Conservation (phyloP, 2,888 invertebrate genomes). For the Lasioglossum oenotherae region DNA sequence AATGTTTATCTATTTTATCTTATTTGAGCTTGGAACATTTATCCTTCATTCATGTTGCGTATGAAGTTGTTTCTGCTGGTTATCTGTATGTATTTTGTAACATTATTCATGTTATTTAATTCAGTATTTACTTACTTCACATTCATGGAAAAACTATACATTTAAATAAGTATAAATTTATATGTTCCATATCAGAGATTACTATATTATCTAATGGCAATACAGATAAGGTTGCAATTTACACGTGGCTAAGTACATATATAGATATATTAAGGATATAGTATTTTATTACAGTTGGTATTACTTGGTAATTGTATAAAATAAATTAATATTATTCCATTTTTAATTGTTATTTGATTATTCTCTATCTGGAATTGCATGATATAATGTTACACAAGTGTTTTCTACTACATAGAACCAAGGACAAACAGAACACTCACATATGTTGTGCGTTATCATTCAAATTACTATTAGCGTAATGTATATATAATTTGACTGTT, state of each 20-base stretch:
- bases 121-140: background rate
- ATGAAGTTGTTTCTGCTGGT: background rate
- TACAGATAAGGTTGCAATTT: background rate
- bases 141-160: background rate
- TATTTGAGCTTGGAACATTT: constrained; percentile 29
- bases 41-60: too few relatives aligned
- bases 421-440: background rate
- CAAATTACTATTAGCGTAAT: background rate
- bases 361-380: background rate
- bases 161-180: background rate
- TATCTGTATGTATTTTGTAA: background rate
- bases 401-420: constrained; percentile 20
- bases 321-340: background rate
- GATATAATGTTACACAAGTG: constrained; percentile 7
- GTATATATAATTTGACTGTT: background rate
- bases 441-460: constrained; percentile 1
- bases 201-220: background rate
- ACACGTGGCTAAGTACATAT: background rate
- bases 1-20: background rate
- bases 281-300: background rate
- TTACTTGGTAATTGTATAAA: background rate
- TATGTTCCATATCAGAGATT: background rate
- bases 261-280: background rate
- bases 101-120: background rate
- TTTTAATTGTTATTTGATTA: background rate